These are phyloP conservation scores for Cephus sareptanus DNA, from an alignment of 2,888 invertebrate genomes.

Conservation along the genomic window DNA sequence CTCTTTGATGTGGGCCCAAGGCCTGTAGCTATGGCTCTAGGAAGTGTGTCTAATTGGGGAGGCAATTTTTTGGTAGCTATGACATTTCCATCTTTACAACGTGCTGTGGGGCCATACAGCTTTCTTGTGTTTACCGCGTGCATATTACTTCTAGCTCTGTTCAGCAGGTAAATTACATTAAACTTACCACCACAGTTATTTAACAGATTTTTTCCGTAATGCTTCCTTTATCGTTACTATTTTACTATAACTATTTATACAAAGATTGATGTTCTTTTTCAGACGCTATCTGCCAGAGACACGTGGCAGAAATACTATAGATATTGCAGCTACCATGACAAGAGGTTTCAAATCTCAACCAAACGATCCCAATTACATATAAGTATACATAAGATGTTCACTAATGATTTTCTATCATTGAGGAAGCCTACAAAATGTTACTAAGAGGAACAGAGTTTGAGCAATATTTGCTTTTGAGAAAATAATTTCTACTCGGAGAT, in stretches of 20 bases:
- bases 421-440: neutral
- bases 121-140: conserved; percentile 79
- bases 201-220: conserved; percentile 6
- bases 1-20: conserved; percentile 86
- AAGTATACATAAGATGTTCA: neutral
- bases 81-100: conserved; percentile 76
- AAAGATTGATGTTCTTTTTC: conserved; percentile 39
- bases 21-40: conserved; percentile 88
- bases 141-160: conserved; percentile 70
- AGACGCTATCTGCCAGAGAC: conserved; percentile 83
- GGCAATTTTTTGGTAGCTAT: conserved; percentile 90
- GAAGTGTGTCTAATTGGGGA: conserved; percentile 88
- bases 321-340: conserved; percentile 73
- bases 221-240: neutral
- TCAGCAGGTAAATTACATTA: conserved; percentile 70
- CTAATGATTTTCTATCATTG: neutral
- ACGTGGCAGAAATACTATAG: conserved; percentile 74
- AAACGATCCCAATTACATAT: conserved; percentile 22
- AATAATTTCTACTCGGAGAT: neutral
- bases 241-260: neutral
- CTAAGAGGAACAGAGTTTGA: neutral
- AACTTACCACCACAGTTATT: conserved; percentile 5
- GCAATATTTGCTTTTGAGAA: neutral
- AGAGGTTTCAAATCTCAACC: conserved; percentile 73
- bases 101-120: conserved; percentile 75